Evolutionary conservation across 1,140 invertebrate species (phyloP), one percentile per base, ranked within the genome.

Genomic region (Monochamus saltuarius): DNA sequence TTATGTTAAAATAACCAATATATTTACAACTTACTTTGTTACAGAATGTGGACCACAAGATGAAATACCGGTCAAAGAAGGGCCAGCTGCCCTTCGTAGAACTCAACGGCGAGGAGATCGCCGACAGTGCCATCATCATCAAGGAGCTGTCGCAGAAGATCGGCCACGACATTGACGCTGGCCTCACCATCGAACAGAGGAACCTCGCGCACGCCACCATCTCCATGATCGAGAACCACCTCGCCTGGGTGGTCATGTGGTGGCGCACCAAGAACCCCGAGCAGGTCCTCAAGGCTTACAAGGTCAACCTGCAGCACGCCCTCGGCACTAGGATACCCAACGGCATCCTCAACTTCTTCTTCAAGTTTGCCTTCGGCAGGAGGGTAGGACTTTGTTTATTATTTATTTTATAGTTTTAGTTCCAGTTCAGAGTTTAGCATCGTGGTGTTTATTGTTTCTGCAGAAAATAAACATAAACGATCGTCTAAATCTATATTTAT

Each of bases 21-120:
- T n/a, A n/a, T n/a, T n/a, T n/a, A n/a, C n/a, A n/a, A n/a, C n/a
- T n/a, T n/a, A n/a, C 67, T 70, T 74, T 56, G 55, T 87, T 87
- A 13, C 83, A 96, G 92, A 96, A 96, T 83, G 91, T 96, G 19
- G 92, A 95, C 76, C 93, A 96, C 78, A 94, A 94, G 80, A 87
- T 93, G 80, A 94, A 93, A 73, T 93, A 90, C 82, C 89, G 90
- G 68, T 95, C 93, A 59, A 92, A 93, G 82, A 96, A 96, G 75
- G 94, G 94, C 38, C 90, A 92, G 70, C 78, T 97, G 58, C 94
- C 94, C 16, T 97, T 96, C 77, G 83, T 97, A 45, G 94, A 97
- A 77, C 73, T 97, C 14, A 96, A 97, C 77, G 94, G 94, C 40
- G 91, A 94, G 74, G 92, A 97, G 79, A 91, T 96, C 57, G 87